Conservation (phyloP, 1,140 invertebrate species). For the Gonioctena quinquepunctata region DNA sequence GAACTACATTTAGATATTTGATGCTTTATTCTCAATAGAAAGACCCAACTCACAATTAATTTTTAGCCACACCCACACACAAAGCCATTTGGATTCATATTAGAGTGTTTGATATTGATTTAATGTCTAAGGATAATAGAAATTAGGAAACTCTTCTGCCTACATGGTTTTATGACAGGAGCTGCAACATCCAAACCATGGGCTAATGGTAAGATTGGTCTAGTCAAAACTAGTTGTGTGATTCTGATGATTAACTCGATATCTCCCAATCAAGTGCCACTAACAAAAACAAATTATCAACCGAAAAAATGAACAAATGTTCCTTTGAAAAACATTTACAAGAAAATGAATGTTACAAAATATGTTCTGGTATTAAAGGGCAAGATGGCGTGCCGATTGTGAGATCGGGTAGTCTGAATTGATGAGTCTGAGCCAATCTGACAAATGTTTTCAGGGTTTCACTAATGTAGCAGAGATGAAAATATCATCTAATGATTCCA, state of each 20-base stretch:
- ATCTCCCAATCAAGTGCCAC: conserved; percentile 52
- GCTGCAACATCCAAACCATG: conserved; percentile 33
- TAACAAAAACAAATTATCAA: conserved; percentile 16
- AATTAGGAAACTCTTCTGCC: conserved; percentile 15
- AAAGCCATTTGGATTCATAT: background rate
- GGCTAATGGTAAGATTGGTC: conserved; percentile 46
- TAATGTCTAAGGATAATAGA: conserved; percentile 6
- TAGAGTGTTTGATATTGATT: conserved; percentile 7
- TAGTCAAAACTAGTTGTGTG: conserved; percentile 42
- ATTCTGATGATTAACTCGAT: conserved; percentile 41
- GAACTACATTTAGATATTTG: background rate
- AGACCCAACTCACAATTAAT: too few relatives aligned
- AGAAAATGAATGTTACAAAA: conserved; percentile 32
- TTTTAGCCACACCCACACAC: too few relatives aligned
- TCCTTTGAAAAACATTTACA: conserved; percentile 52
- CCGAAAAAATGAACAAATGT: conserved; percentile 44
- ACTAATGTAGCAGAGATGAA: background rate
- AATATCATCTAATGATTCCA: background rate
- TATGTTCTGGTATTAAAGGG: conserved; percentile 51
- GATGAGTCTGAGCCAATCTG: background rate
- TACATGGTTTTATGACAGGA: conserved; percentile 36
- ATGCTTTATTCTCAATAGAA: too few relatives aligned
- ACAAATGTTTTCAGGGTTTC: background rate
- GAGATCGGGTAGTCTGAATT: conserved; percentile 47
- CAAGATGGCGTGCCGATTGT: conserved; percentile 45